Evolutionary conservation across 2,797 vertebrate genomes (phyloP), one percentile per base, ranked within the genome.

Genomic region (Anguilla pacifica): DNA sequence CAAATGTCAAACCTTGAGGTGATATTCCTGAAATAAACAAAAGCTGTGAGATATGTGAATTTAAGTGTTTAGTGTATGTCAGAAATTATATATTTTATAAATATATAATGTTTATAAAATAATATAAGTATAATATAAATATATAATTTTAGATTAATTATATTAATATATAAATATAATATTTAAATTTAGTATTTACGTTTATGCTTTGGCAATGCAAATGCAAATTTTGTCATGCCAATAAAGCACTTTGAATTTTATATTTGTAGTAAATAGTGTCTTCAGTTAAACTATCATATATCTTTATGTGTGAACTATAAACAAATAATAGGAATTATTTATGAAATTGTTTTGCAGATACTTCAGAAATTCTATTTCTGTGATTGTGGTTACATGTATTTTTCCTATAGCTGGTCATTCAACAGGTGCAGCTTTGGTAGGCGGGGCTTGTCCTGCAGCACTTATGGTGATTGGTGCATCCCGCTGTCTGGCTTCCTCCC

Each of bases 1-100:
- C 25, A 4, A 61, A 61, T 61, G 13, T 22, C 59, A 61, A 4
- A 22, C 17, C 17, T 61, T 25, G 13, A 25, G 61, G 9, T 25
- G 61, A 67, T 67, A 67, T 67, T 67, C 25, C 61, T 67, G 61
- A 67, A n/a, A 67, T n/a, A 7, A 67, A 39, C 13, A 35, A 31
- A 31, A 35, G 31, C 31, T 35, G 13, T 46, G 11, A 51, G 57
- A 85, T 86, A 64, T 84, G 79, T 84, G 51, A 85, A 87, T 86
- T 59, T 59, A 17, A 22, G 67, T 70, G 39, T 83, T 19, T 57
- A 4, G 85, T 19, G 61, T 64, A 10, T 53, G 39, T 82, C 46
- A 70, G 10, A 28, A 70, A 70, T 64, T 64, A 64, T 70, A 28
- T 70, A 70, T 28, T 28, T 70, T n/a, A 9, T 6, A 70, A 70